Base-by-base conservation (phyloP, 2,888 invertebrate species). In the Eristalis tenax region DNA sequence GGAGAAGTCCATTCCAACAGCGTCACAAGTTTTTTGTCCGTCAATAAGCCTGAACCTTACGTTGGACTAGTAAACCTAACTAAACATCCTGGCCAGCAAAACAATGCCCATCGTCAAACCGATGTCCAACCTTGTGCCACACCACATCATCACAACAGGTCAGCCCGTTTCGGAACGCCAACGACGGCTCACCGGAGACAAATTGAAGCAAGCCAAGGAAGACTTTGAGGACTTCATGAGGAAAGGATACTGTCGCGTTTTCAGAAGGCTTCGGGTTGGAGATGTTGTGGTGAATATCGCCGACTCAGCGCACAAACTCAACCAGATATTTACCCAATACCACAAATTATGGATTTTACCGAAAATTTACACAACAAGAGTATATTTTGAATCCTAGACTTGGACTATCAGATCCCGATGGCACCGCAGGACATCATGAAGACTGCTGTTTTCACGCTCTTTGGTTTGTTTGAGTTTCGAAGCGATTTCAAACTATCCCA, bases 71-170 rank as follows among this genome's bases (percentile, higher is more conserved):
- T 64, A 15, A 65, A 57, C 13, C n/a, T n/a, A n/a, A n/a, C n/a
- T n/a, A n/a, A n/a, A 35, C 32, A 32, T 57, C 6, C 18, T 50
- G 63, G 32, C 56, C 22, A 13, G 11, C 13, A 28, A 35, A 2
- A 63, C 13, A 43, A 43, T n/a, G n/a, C n/a, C n/a, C n/a, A 28
- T 6, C 43, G 3, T n/a, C 4, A 65, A 43, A 70, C 75, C 23
- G 1, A 50, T 28, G 56, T 10, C 32, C 26, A 56, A 32, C 32
- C 18, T 0, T 5, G 40, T 65, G 23, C 56, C 56, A 57, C 76
- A 78, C 57, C 15, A 23, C 26, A 78, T 78, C 0, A 8, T 73
- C 1, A 82, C 76, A 3, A 70, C 35, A 64, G 74, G 69, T 26
- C 69, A 8, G 22, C 76, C 57, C 23, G 13, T 71, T 13, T 38